A percentile compares a stretch with the other conserved stretches of the same genome.
Conservation (phyloP, 1,140 invertebrate species). For the Thaumatotibia leucotreta region DNA sequence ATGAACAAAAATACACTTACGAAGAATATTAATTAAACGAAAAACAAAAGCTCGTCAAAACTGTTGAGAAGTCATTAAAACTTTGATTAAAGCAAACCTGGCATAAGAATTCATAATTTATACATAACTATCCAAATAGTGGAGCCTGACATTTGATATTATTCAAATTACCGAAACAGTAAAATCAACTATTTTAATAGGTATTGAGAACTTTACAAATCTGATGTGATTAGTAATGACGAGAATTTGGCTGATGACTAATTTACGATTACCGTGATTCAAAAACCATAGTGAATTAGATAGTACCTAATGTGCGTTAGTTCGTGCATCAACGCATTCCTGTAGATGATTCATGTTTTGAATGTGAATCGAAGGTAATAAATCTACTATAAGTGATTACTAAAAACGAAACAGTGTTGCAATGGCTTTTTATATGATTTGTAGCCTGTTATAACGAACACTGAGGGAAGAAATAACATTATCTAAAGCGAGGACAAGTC, state of each 20-base stretch:
- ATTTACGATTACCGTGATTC: slow-evolving; percentile 9
- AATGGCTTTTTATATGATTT: neutral
- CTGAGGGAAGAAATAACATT: neutral
- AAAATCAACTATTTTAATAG: neutral
- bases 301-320: neutral
- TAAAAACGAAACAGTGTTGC: neutral
- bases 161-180: neutral
- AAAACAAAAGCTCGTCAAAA: neutral
- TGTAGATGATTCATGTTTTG: slow-evolving; percentile 14
- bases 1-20: neutral
- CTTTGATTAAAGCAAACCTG: neutral
- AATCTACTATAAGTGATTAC: neutral
- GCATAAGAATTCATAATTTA: neutral
- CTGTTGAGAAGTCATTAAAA: neutral
- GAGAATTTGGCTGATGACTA: neutral
- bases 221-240: neutral
- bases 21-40: neutral
- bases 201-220: neutral
- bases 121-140: neutral
- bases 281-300: slow-evolving; percentile 4
- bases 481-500: neutral
- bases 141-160: neutral
- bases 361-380: neutral
- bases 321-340: slow-evolving; percentile 18
- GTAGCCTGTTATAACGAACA: neutral